phyloP scores from a whole-genome alignment of 2,888 invertebrate species.

The Masnerella sp. region DNA sequence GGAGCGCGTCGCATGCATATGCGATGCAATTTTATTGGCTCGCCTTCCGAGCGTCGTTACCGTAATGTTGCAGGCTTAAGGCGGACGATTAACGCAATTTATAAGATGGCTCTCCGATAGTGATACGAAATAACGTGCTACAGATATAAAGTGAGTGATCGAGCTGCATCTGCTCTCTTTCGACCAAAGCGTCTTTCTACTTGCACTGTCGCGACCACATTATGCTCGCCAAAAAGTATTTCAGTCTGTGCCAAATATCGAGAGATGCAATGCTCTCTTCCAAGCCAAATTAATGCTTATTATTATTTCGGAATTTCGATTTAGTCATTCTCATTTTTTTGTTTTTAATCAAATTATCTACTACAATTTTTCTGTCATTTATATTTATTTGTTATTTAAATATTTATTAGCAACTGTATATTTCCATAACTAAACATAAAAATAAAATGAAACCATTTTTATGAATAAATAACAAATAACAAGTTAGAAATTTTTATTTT shows the following conservation, averaged over 20 bases:
- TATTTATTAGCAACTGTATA: background rate
- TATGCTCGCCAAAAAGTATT: constrained; percentile 39
- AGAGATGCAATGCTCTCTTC: background rate
- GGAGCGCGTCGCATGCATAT: constrained; percentile 14
- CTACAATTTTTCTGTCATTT: no score
- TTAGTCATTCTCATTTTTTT: no score
- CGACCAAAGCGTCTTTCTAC: constrained; percentile 28
- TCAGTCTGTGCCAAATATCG: constrained; percentile 25
- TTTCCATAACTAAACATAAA: background rate
- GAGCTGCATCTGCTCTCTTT: constrained; percentile 50
- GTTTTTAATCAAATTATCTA: background rate
- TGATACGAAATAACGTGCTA: constrained; percentile 52
- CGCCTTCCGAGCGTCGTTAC: constrained; percentile 46
- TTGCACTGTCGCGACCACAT: constrained; percentile 40
- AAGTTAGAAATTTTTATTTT: no score
- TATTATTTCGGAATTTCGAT: no score
- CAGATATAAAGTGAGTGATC: constrained; percentile 55
- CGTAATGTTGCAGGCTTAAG: constrained; percentile 47
- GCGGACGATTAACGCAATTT: constrained; percentile 55
- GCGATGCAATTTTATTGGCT: constrained; percentile 38
- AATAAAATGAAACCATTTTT: no score
- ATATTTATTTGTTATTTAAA: background rate
- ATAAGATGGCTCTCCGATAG: constrained; percentile 50
- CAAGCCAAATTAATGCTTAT: no score
- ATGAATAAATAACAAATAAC: no score